phyloP scores from a whole-genome alignment of 23 tunicate genomes.

The Styela plicata region DNA sequence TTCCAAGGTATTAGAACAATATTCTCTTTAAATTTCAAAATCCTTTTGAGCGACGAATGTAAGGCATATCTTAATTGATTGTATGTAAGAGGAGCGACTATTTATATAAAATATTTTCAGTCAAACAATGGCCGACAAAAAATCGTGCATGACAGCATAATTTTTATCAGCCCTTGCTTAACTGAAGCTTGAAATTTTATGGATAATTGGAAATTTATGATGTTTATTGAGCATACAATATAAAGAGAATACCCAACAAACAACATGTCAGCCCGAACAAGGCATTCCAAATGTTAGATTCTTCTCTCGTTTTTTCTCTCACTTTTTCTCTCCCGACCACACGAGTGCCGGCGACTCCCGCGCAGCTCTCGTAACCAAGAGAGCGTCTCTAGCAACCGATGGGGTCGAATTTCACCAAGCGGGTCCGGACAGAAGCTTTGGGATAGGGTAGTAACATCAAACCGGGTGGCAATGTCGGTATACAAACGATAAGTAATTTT shows the following conservation, averaged over 20 bases:
- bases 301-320: slow-evolving; percentile 2
- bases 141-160: too few relatives aligned
- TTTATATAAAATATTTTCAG: too few relatives aligned
- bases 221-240: neutral
- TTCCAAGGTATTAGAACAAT: neutral
- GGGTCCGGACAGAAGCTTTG: neutral
- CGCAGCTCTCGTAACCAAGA: slow-evolving; percentile 30
- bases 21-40: neutral
- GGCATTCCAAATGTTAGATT: neutral
- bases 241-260: slow-evolving; percentile 1
- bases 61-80: neutral
- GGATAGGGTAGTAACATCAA: neutral
- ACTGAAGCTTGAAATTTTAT: neutral
- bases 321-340: neutral
- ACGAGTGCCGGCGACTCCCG: neutral
- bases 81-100: neutral
- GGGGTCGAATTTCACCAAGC: slow-evolving; percentile 15
- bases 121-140: too few relatives aligned
- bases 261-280: neutral
- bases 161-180: too few relatives aligned
- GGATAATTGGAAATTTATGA: neutral
- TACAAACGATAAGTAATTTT: slow-evolving; percentile 1
- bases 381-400: slow-evolving; percentile 34
- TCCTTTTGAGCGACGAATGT: neutral
- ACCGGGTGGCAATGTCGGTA: slow-evolving; percentile 14